Base-by-base conservation (phyloP, 1,140 invertebrate species). In the Meloidogyne chitwoodi region DNA sequence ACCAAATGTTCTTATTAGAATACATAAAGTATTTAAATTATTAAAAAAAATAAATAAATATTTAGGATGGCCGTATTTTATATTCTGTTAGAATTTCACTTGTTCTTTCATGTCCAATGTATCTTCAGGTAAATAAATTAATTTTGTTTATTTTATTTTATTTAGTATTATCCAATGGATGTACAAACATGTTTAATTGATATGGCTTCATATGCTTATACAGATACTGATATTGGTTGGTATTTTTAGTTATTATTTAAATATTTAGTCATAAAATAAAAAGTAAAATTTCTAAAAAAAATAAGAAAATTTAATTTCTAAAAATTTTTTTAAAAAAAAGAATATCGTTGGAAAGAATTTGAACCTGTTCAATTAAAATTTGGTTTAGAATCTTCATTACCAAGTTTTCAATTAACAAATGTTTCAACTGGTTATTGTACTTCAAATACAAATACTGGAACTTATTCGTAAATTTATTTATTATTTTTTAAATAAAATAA, bases 381-480 rank as follows among this genome's bases (percentile, higher is more conserved):
- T 14, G 94, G 95, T 88, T 90, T 96, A 84, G 93, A 95, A 88
- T 78, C 77, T 14, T 87, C 86, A 8, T 90, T 96, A 85, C 94
- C 94, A 77, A 90, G 93, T 80, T 96, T 96, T 89, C 94, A 93
- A 2, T 89, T 96, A 74, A 93, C 94, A 88, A 94, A 94, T 88
- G 94, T 94, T 88, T 89, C 92, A 69, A 95, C 94, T 75, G 93
- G 94, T 87, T 94, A 94, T 86, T 96, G 94, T 88, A 94, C 95
- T 89, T 94, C 93, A 89, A 94, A 93, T 89, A 96, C 94, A 68
- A 95, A 95, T 88, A 96, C 94, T 83, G 94, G 94, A 86, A 93
- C 93, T 90, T 97, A 96, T 91, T 96, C 94, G 90, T 73, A 72
- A 19, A 19, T 48, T n/a, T n/a, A 56, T n/a, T 19, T 19, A 41